A percentile compares a stretch with the other conserved stretches of the same genome.
Conservation (phyloP, 2,113 vertebrate genomes). For the Etheostoma spectabile region DNA sequence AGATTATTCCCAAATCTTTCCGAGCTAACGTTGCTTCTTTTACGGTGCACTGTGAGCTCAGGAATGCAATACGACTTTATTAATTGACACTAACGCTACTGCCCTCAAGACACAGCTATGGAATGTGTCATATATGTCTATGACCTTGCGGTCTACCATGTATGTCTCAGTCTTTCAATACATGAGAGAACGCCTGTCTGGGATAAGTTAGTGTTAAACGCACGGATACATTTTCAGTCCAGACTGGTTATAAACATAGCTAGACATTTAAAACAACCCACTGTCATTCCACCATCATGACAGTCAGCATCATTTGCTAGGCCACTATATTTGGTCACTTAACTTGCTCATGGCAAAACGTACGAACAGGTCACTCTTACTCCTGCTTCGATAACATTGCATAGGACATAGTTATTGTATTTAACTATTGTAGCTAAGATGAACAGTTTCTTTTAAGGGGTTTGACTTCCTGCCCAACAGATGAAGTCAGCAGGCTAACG, state of each 20-base stretch:
- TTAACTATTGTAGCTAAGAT: not conserved
- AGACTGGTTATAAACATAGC: not conserved
- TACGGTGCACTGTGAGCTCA: not conserved
- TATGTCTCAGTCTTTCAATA: not conserved
- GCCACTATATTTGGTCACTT: not conserved
- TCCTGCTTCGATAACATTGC: rapidly evolving
- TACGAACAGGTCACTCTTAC: not conserved
- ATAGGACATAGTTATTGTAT: not conserved
- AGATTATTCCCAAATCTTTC: no score
- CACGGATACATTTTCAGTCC: not conserved
- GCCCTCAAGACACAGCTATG: no score
- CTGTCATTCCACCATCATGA: constrained; percentile 13
- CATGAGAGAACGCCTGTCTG: not conserved
- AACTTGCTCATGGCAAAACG: no score
- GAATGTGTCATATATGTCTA: not conserved
- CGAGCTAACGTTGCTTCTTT: not conserved
- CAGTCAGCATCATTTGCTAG: not conserved
- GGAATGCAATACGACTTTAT: not conserved
- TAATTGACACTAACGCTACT: no score
- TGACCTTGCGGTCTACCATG: no score
- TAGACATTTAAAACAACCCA: not conserved
- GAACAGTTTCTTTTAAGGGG: not conserved
- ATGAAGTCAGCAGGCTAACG: constrained; percentile 30
- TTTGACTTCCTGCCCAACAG: constrained; percentile 34
- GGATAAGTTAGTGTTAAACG: not conserved